phyloP scores from a whole-genome alignment of 2,113 vertebrate species.

The Prionailurus bengalensis region DNA sequence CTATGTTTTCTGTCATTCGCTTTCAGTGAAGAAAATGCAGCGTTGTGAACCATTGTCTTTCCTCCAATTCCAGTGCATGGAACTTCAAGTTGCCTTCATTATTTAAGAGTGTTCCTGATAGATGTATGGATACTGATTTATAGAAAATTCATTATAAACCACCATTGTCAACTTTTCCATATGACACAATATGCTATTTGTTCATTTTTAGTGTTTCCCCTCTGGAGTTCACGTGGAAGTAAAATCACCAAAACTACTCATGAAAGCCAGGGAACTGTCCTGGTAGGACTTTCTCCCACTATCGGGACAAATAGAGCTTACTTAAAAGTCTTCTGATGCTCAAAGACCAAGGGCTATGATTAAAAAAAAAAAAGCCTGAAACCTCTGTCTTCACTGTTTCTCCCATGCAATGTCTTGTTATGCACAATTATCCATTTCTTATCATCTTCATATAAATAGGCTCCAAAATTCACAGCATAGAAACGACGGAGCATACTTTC shows the following conservation, averaged over 20 bases:
- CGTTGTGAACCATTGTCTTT: conserved; percentile 63
- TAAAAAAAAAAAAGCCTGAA: conserved; percentile 76
- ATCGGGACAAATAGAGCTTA: conserved; percentile 79
- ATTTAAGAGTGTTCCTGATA: conserved; percentile 36
- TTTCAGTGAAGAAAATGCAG: conserved; percentile 41
- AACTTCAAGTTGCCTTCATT: background rate
- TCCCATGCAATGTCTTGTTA: conserved; percentile 27
- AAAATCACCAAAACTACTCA: conserved; percentile 84
- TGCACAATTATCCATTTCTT: background rate
- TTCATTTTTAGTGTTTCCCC: conserved; percentile 77
- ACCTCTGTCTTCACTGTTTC: conserved; percentile 66
- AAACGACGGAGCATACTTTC: background rate
- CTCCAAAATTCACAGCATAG: conserved; percentile 1
- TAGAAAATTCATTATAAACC: conserved; percentile 56
- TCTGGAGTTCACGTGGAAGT: conserved; percentile 82
- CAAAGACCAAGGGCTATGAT: conserved; percentile 83
- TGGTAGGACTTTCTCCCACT: conserved; percentile 76
- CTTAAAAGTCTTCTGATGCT: conserved; percentile 85
- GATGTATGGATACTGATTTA: conserved; percentile 63
- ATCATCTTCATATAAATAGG: background rate
- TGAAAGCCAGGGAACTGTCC: conserved; percentile 80
- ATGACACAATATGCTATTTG: conserved; percentile 35
- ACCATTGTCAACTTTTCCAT: conserved; percentile 68
- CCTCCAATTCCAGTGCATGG: background rate
- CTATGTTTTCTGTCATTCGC: conserved; percentile 49